These are phyloP conservation scores for Nanger granti DNA, from an alignment of 2,113 vertebrate genomes.

Conservation along the genomic window DNA sequence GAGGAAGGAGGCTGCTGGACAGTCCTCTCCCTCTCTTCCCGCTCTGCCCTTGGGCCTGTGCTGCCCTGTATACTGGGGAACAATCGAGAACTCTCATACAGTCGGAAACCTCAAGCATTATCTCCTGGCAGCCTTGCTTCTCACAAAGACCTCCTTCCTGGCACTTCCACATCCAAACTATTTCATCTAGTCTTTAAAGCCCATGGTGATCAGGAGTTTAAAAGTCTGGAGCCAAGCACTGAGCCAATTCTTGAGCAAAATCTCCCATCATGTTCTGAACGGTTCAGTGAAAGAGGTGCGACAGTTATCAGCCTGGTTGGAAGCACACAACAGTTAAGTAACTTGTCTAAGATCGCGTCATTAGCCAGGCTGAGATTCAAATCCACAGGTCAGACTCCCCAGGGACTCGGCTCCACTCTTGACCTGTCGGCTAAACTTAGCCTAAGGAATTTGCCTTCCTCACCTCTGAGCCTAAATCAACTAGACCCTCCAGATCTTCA, in stretches of 20 bases:
- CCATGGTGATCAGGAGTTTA: background rate
- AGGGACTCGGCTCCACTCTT: background rate
- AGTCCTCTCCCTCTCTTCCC: background rate
- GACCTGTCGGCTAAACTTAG: background rate
- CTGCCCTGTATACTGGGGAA: background rate
- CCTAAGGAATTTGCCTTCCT: background rate
- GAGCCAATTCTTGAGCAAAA: background rate
- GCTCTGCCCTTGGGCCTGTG: fast-evolving
- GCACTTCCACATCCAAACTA: background rate
- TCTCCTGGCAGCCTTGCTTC: background rate
- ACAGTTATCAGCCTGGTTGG: background rate
- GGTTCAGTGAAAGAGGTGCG: background rate
- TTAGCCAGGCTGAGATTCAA: background rate
- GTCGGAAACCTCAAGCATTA: background rate
- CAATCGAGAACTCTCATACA: fast-evolving
- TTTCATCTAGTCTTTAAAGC: background rate
- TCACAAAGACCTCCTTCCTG: background rate
- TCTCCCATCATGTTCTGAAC: background rate
- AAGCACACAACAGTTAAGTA: background rate
- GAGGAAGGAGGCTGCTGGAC: background rate
- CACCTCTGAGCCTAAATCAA: background rate
- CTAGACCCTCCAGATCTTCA: background rate
- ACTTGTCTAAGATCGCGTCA: background rate
- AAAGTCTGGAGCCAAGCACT: background rate
- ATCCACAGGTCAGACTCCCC: background rate